These are phyloP conservation scores for Xanthia togata DNA, from an alignment of 2,888 invertebrate species.

Conservation along the genomic window DNA sequence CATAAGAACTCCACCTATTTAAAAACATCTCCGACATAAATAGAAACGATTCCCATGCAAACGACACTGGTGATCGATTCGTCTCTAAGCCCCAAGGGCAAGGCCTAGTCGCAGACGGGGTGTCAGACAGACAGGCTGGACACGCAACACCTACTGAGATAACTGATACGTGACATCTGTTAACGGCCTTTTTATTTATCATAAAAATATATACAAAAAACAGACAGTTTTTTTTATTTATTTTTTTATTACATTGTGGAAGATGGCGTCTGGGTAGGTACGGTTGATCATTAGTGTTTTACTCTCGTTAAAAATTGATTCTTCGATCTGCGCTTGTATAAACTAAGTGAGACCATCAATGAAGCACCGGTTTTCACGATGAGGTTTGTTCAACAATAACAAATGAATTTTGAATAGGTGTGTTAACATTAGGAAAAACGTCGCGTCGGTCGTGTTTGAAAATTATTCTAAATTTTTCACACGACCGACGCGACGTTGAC, in stretches of 20 bases:
- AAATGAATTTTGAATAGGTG: background rate
- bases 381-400: background rate
- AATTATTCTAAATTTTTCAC: too few relatives aligned
- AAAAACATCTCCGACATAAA: constrained; percentile 27
- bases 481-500: constrained; percentile 10
- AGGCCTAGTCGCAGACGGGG: constrained; percentile 63
- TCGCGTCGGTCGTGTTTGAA: too few relatives aligned
- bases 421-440: background rate
- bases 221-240: background rate
- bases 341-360: background rate
- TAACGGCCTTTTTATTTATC: constrained; percentile 14
- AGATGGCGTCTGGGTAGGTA: background rate
- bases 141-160: constrained; percentile 45
- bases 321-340: background rate
- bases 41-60: constrained; percentile 47
- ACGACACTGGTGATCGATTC: constrained; percentile 60
- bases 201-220: background rate
- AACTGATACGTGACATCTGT: constrained; percentile 40
- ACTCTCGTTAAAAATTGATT: background rate
- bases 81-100: constrained; percentile 67
- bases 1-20: background rate
- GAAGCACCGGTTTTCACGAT: background rate
- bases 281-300: background rate
- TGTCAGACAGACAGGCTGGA: constrained; percentile 70
- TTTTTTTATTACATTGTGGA: background rate